Evolutionary conservation across 2,797 vertebrate species (phyloP), one percentile per base, ranked within the genome.

Genomic region (Thaleichthys pacificus): DNA sequence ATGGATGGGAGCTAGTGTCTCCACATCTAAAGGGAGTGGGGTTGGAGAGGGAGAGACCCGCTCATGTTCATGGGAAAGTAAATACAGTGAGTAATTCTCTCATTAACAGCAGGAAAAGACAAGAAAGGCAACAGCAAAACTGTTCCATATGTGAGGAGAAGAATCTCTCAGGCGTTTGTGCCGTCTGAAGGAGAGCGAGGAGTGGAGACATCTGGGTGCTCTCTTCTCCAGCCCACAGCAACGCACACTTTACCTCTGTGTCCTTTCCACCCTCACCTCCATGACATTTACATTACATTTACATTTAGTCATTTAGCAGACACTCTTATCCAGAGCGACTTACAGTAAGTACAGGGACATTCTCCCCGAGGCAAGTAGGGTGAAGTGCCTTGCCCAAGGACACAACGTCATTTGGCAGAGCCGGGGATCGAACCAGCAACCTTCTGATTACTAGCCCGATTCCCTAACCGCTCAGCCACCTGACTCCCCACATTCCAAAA

Each of bases 81-180:
- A 80, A 84, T 77, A 56, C 5, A 17, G 51, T 1, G 17, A 56
- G 51, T 56, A 5, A 70, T 63, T 77, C 61, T 78, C 88, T 91
- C 85, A 89, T 91, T 90, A 91, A 80, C 75, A 28, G 49, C 84
- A 86, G 87, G 79, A 30, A 88, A 80, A 58, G 85, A 86, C 85
- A 72, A 86, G 75, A 80, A 83, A 77, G 49, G n/a, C 75, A 70
- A 77, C 1, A 35, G 74, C 49, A 77, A 85, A 83, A 70, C 21
- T 62, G 73, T 84, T 86, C 89, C 89, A 88, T 89, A 91, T 90
- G 89, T 86, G 80, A 66, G 80, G 68, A 72, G 74, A 81, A 61
- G 74, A 80, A 70, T 69, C 80, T 89, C 82, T 69, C 79, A 79
- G 60, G 14, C 80, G 86, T 78, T 75, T 61, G 75, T n/a, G 54